Conservation (phyloP, 2,888 invertebrate genomes). For the Strigamia transsilvanica region DNA sequence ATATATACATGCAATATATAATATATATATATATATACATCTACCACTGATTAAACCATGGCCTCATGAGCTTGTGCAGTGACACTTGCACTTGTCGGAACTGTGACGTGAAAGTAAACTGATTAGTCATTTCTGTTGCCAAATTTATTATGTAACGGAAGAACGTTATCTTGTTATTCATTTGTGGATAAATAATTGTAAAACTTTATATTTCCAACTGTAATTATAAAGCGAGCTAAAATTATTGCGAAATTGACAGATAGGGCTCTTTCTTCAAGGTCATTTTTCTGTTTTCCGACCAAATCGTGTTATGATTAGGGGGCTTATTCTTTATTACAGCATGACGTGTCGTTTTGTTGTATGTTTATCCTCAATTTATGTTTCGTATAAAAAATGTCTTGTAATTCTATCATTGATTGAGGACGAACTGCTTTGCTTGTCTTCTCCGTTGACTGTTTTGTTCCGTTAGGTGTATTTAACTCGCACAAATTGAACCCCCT, state of each 20-base stretch:
- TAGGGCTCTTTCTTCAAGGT: slow-evolving; percentile 34
- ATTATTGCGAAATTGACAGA: slow-evolving; percentile 42
- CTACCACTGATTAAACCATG: slow-evolving; percentile 40
- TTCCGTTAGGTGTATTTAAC: slow-evolving; percentile 37
- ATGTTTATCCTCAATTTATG: slow-evolving; percentile 41
- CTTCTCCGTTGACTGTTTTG: neutral
- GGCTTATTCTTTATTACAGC: slow-evolving; percentile 42
- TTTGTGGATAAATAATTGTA: slow-evolving; percentile 34
- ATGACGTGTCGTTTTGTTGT: slow-evolving; percentile 42
- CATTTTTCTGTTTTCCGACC: slow-evolving; percentile 26
- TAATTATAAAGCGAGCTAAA: slow-evolving; percentile 16
- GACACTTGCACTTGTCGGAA: slow-evolving; percentile 38
- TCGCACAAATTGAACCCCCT: neutral
- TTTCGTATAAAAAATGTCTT: slow-evolving; percentile 11
- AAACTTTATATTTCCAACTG: slow-evolving; percentile 4
- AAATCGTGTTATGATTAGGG: slow-evolving; percentile 48
- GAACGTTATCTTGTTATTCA: slow-evolving; percentile 10
- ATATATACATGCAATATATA: slow-evolving; percentile 42
- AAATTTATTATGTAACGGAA: slow-evolving; percentile 20
- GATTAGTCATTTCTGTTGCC: neutral
- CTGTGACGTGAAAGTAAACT: slow-evolving; percentile 10
- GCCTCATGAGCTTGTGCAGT: slow-evolving; percentile 36
- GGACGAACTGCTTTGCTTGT: slow-evolving; percentile 21
- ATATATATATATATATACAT: slow-evolving; percentile 3
- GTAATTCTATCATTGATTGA: slow-evolving; percentile 37